Conservation (phyloP, 37 sponge, comb jelly and placozoan species). For the Aphrocallistes beatrix region DNA sequence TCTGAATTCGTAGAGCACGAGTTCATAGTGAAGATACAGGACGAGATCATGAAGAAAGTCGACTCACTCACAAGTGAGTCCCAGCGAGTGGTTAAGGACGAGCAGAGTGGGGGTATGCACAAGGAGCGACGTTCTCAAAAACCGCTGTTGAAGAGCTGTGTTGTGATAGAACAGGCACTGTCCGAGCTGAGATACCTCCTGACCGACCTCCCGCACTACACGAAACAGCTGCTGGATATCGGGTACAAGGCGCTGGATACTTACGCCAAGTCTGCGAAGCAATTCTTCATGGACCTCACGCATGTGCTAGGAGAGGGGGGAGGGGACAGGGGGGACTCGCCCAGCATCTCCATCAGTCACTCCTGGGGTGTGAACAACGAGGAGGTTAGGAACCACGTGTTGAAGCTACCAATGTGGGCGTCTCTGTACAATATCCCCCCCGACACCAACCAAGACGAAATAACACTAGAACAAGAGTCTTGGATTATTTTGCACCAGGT, state of each 20-base stretch:
- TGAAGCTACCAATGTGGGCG: not conserved
- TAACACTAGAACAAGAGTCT: not conserved
- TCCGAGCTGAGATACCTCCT: slow-evolving; percentile 57
- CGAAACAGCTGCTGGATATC: slow-evolving; percentile 53
- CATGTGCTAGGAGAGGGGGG: not conserved
- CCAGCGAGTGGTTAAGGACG: not conserved
- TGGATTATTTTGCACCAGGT: not conserved
- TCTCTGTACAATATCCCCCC: not conserved
- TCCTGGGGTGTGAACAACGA: not conserved
- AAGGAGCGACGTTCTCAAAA: not conserved
- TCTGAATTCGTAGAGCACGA: slow-evolving; percentile 62
- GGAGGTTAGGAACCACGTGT: not conserved
- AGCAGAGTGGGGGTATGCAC: slow-evolving; percentile 17
- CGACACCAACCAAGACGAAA: not conserved
- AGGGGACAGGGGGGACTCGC: not conserved
- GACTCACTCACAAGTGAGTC: not conserved
- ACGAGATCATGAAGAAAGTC: slow-evolving; percentile 51
- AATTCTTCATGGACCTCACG: not conserved
- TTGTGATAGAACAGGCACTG: slow-evolving; percentile 53
- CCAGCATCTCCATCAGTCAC: not conserved
- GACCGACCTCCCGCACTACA: slow-evolving; percentile 63
- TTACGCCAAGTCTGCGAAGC: slow-evolving; percentile 25
- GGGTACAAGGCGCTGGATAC: slow-evolving; percentile 33
- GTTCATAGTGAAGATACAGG: slow-evolving; percentile 54
- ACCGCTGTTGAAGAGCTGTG: slow-evolving; percentile 48